A percentile compares a stretch with the other conserved stretches of the same genome.
phyloP scores from a whole-genome alignment of 2,888 invertebrate genomes.

The Ganaspis brasiliensis region DNA sequence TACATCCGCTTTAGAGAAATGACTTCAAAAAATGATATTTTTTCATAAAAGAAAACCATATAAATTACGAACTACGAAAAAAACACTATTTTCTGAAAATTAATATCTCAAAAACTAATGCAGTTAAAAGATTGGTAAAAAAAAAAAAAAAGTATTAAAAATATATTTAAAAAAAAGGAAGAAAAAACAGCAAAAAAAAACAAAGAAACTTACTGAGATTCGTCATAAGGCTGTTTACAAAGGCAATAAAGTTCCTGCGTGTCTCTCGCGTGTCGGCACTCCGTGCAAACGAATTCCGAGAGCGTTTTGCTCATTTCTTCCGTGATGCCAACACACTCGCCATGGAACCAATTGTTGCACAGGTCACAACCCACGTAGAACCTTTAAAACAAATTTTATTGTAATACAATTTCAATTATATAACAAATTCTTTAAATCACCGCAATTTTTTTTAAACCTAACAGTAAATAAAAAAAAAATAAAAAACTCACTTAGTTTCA shows the following conservation, averaged over 20 bases:
- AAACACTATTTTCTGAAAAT: too few species aligned
- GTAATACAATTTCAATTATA: not conserved
- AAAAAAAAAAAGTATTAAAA: not conserved
- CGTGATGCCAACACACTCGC: slow-evolving; percentile 96
- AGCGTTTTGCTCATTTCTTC: slow-evolving; percentile 95
- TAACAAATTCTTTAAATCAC: not conserved
- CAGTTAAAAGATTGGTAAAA: too few species aligned
- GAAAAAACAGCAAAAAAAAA: not conserved
- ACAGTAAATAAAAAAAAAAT: slow-evolving; percentile 13
- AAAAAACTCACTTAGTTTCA: slow-evolving; percentile 89
- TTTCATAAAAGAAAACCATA: too few species aligned
- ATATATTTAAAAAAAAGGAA: too few species aligned
- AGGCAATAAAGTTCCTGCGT: slow-evolving; percentile 97
- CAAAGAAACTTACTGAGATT: slow-evolving; percentile 90
- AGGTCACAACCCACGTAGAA: slow-evolving; percentile 99
- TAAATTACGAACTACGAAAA: not conserved
- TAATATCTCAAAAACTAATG: too few species aligned
- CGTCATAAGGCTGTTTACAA: slow-evolving; percentile 98
- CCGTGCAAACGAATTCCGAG: slow-evolving; percentile 94
- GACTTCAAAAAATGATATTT: too few species aligned
- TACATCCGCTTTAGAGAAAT: too few species aligned
- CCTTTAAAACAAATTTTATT: slow-evolving; percentile 81
- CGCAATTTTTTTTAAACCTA: too few species aligned
- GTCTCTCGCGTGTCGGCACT: slow-evolving; percentile 92
- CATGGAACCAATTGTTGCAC: slow-evolving; percentile 99